Percentiles rank a stretch among this genome's conserved stretches.
Evolutionary conservation across 1,140 invertebrate species (phyloP).

Genomic region (Phortica variegata): DNA sequence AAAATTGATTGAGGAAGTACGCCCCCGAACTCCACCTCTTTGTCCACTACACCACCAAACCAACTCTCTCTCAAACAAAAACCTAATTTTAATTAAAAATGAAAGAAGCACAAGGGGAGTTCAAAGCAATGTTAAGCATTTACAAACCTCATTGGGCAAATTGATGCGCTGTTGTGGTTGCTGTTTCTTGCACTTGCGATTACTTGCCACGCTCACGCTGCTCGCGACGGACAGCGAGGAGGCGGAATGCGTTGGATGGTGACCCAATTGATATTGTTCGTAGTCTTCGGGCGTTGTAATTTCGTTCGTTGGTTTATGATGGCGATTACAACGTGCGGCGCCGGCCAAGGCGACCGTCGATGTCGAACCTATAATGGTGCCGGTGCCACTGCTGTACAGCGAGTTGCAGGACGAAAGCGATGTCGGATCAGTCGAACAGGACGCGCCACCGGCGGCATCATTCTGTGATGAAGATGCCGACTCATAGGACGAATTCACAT

Average conservation of each 20-base stretch:
- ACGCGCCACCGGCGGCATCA: constrained; percentile 10
- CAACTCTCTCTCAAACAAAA: not conserved
- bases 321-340: constrained; percentile 28
- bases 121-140: not conserved
- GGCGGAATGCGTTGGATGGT: constrained; percentile 28
- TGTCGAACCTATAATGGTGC: constrained; percentile 6
- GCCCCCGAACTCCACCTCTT: too few species aligned
- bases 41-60: too few species aligned
- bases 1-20: too few species aligned
- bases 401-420: constrained; percentile 30
- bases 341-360: constrained; percentile 7
- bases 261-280: constrained; percentile 37
- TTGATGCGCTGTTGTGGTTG: constrained; percentile 7
- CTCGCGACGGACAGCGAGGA: constrained; percentile 32
- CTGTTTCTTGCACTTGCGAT: constrained; percentile 21
- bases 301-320: constrained; percentile 23
- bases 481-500: constrained; percentile 38
- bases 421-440: constrained; percentile 25
- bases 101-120: not conserved
- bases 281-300: constrained; percentile 36
- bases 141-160: constrained; percentile 36
- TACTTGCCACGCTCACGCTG: constrained; percentile 25
- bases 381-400: constrained; percentile 31
- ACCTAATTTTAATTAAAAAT: not conserved
- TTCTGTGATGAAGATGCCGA: constrained; percentile 29